Conservation (phyloP, 1,140 invertebrate genomes). For the Thaumatotibia leucotreta region DNA sequence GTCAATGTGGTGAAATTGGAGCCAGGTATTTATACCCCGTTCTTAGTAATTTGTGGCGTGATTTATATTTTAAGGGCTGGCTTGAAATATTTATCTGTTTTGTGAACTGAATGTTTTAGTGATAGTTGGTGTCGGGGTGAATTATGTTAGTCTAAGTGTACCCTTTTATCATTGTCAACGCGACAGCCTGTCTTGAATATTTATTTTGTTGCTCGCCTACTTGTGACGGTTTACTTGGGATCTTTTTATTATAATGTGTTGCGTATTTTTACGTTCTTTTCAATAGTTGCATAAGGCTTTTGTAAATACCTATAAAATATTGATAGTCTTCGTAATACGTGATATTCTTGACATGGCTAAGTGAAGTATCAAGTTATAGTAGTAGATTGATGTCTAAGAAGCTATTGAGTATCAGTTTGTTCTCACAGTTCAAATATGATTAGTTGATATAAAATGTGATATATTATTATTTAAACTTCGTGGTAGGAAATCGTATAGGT, state of each 20-base stretch:
- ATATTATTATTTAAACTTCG: too few relatives aligned
- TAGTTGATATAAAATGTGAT: too few relatives aligned
- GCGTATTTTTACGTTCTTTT: neutral
- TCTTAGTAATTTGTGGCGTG: neutral
- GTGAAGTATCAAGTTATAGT: too few relatives aligned
- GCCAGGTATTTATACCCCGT: constrained; percentile 7
- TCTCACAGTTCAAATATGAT: too few relatives aligned
- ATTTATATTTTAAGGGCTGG: neutral
- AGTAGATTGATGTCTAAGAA: too few relatives aligned
- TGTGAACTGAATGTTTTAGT: neutral
- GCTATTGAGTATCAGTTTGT: too few relatives aligned
- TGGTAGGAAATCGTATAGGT: too few relatives aligned
- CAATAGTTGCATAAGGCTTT: too few relatives aligned
- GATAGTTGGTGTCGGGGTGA: neutral
- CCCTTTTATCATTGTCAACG: neutral
- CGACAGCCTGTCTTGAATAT: neutral
- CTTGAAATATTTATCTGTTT: constrained; percentile 2
- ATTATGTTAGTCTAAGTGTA: neutral
- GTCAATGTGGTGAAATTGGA: too few relatives aligned
- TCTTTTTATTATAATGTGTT: neutral
- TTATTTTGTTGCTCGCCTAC: neutral
- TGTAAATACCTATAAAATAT: too few relatives aligned
- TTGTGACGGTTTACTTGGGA: neutral
- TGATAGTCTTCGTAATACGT: too few relatives aligned
- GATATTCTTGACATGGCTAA: too few relatives aligned